These are phyloP conservation scores for Ischnus inquisitorius DNA, from an alignment of 2,888 invertebrate genomes.

Conservation along the genomic window DNA sequence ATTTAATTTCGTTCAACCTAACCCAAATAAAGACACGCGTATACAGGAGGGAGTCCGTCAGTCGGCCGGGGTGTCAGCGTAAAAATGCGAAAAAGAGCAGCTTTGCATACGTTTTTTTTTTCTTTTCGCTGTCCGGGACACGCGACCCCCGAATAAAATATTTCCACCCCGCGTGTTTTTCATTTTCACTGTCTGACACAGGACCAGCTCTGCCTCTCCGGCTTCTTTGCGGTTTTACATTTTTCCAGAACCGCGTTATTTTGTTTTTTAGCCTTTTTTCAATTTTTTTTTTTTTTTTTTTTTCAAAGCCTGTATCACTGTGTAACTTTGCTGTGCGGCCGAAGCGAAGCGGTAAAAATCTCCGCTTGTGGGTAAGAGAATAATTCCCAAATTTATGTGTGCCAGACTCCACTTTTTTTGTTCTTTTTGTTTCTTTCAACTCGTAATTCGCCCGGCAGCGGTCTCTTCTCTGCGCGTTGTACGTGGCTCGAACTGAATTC, in stretches of 20 bases:
- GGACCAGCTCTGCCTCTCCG: not conserved
- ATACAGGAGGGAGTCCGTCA: not conserved
- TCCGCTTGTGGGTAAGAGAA: not conserved
- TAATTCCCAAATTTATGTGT: conserved; percentile 55
- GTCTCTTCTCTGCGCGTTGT: not conserved
- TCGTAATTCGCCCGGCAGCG: conserved; percentile 1
- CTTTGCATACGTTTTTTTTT: not conserved
- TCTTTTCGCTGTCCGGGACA: not conserved
- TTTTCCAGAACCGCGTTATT: too few species aligned
- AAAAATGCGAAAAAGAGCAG: conserved; percentile 13
- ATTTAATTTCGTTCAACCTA: conserved; percentile 70
- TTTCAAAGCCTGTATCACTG: not conserved
- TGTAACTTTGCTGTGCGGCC: not conserved
- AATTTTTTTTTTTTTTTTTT: conserved; percentile 6
- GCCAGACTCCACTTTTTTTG: conserved; percentile 43
- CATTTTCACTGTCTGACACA: not conserved
- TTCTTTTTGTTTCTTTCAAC: conserved; percentile 9
- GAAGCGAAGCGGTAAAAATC: not conserved
- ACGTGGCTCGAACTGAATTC: conserved; percentile 34
- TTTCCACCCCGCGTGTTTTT: not conserved
- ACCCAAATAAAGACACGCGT: conserved; percentile 44
- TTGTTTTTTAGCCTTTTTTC: not conserved
- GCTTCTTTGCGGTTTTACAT: not conserved
- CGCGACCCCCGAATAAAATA: not conserved
- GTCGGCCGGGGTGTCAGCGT: conserved; percentile 26